A percentile compares a stretch with the other conserved stretches of the same genome.
Conservation (phyloP, 2,888 invertebrate genomes). For the Diarsia brunnea region DNA sequence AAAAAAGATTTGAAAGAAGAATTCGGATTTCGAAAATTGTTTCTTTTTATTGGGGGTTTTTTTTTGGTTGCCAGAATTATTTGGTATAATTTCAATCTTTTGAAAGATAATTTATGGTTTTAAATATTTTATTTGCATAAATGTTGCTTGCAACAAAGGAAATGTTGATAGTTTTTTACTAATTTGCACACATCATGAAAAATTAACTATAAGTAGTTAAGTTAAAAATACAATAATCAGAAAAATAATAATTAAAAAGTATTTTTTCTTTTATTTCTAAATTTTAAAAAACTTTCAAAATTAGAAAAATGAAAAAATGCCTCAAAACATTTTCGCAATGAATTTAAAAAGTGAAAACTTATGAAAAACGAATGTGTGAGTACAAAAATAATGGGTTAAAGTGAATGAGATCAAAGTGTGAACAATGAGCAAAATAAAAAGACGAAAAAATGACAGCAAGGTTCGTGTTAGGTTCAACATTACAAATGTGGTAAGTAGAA, state of each 20-base stretch:
- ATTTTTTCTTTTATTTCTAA: neutral
- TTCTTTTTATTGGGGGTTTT: neutral
- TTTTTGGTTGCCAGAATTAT: neutral
- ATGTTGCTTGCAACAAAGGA: neutral
- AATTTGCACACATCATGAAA: neutral
- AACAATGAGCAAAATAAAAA: constrained; percentile 78
- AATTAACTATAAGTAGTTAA: no score
- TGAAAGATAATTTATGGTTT: neutral
- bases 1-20: neutral
- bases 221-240: neutral
- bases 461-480: constrained; percentile 83
- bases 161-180: neutral
- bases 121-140: neutral
- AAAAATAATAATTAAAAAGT: neutral
- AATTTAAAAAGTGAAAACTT: neutral
- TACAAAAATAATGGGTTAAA: constrained; percentile 57
- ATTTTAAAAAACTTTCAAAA: no score
- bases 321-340: constrained; percentile 1
- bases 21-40: neutral
- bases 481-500: constrained; percentile 77
- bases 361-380: constrained; percentile 31
- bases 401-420: constrained; percentile 38
- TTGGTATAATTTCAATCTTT: neutral
- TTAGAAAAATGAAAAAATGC: neutral
- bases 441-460: constrained; percentile 80